Base-by-base conservation (phyloP, 2,797 vertebrate species). In the Epinephelus coioides region DNA sequence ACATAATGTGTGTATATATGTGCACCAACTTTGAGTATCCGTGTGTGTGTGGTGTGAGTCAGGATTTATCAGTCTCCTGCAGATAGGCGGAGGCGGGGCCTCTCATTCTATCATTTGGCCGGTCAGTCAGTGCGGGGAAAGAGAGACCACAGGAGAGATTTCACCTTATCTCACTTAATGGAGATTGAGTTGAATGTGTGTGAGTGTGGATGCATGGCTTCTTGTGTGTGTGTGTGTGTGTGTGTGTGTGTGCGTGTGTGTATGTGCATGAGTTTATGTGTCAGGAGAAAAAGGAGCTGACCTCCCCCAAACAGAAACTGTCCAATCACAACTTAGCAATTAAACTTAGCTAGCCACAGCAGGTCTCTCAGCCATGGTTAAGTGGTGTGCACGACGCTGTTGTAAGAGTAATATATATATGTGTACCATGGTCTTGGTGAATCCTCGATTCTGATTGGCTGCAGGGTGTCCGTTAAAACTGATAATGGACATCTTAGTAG, bases 11-110 rank as follows among this genome's bases (percentile, higher is more conserved):
- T 66, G 55, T 23, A 6, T 38, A 53, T 70, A 18, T 8, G 15
- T 55, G 80, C 63, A 57, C 38, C 43, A 2, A n/a, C 56, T 71
- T 46, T 55, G 34, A 57, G 43, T 30, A 65, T 55, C 25, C 51
- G 54, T 46, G n/a, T 59, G 51, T 72, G 57, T 55, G 43, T 67
- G 86, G 27, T 34, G 34, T 78, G 81, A 56, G 69, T 59, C 56
- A 57, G 72, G 82, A 82, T 90, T 93, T 94, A 95, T 95, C 93
- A 90, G 84, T 62, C 80, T 81, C 70, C 80, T 81, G 86, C 92
- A 94, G 91, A 89, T 77, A 81, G 71, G 86, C 21, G 4, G 79
- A 77, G 86, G 86, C 14, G 60, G 50, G 25, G 70, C 60, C 75
- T 75, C 69, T 69, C 79, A 68, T 88, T 80, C 84, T 87, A 89